Evolutionary conservation across 2,113 vertebrate species (phyloP).

Genomic region (Ascaphus truei): DNA sequence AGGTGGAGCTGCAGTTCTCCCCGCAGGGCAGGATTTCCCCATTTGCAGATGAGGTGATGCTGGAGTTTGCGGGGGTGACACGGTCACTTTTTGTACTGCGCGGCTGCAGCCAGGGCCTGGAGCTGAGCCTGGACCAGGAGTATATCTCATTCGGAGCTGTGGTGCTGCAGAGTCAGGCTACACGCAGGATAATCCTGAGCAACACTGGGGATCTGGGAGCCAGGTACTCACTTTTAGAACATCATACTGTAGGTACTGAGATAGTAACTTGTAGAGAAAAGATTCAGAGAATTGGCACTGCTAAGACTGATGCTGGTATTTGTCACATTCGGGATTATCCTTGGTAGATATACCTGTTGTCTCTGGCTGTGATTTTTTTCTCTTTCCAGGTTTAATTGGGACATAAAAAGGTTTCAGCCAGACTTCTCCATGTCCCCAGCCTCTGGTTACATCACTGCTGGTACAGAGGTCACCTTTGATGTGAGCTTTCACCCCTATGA

Average conservation of each 20-base stretch:
- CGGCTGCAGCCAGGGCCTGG: conserved; percentile 76
- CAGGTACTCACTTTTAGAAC: conserved; percentile 60
- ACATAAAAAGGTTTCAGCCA: conserved; percentile 57
- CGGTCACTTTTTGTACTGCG: conserved; percentile 68
- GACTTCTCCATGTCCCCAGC: conserved; percentile 69
- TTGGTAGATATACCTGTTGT: no score
- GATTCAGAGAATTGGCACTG: no score
- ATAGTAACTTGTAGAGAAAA: no score
- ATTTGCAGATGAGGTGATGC: conserved; percentile 69
- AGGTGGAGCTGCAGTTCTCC: conserved; percentile 68
- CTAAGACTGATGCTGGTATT: no score
- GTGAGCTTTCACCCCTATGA: conserved; percentile 68
- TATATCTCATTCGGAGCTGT: conserved; percentile 77
- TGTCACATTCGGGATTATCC: no score
- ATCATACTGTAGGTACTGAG: no score
- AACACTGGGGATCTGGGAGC: conserved; percentile 74
- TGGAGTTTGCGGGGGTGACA: conserved; percentile 60
- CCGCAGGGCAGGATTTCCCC: conserved; percentile 55
- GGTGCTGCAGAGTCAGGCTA: conserved; percentile 57
- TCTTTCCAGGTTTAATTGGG: conserved; percentile 77
- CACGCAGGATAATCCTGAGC: conserved; percentile 58
- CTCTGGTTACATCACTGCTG: conserved; percentile 72
- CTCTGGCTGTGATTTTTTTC: not conserved
- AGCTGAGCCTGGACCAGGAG: conserved; percentile 71
- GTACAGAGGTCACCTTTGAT: conserved; percentile 66